Evolutionary conservation across 2,113 vertebrate genomes (phyloP), one percentile per base, ranked within the genome.

Genomic region (Vulpes vulpes): DNA sequence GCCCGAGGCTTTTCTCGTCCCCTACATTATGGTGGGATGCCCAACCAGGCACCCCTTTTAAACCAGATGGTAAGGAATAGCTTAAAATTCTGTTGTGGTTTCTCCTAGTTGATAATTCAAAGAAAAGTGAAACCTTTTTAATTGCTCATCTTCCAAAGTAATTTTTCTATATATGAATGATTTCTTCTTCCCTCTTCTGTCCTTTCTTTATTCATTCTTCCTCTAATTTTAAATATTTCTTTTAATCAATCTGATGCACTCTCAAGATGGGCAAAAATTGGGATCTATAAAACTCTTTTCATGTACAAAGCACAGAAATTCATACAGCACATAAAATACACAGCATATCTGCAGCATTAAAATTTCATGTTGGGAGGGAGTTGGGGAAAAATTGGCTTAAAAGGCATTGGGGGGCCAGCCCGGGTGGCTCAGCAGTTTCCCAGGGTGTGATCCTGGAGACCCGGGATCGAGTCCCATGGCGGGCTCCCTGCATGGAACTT

Each of bases 21-120:
- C 30, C 98, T 99, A 89, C 99, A 98, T n/a, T 99, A 98, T 0
- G 90, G 98, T 0, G 97, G 98, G 82, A 98, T 98, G 97, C 98
- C 99, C 80, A 98, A 79, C 95, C 98, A 98, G 7, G 94, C 98
- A 51, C 97, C 98, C 19, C 98, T 98, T 92, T 96, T 98, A 0
- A 86, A 94, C 30, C 98, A 98, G 94, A 98, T 98, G 98, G 99
- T 98, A 97, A 99, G 98, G 65, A 96, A 25, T 35, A 62, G 6
- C 43, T 62, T 69, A 5, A 15, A 78, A 20, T 87, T 16, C 65
- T 5, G 0, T 43, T 43, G 11, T 49, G 6, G 14, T 71, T 25
- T 79, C 23, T 55, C 30, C n/a, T 38, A 8, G 14, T 38, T 55
- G 14, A 17, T 43, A 32, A 23, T 27, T 74, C 43, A 22, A n/a